Evolutionary conservation across 2,888 invertebrate species (phyloP).

Genomic region (Scrobipalpa atriplicella): DNA sequence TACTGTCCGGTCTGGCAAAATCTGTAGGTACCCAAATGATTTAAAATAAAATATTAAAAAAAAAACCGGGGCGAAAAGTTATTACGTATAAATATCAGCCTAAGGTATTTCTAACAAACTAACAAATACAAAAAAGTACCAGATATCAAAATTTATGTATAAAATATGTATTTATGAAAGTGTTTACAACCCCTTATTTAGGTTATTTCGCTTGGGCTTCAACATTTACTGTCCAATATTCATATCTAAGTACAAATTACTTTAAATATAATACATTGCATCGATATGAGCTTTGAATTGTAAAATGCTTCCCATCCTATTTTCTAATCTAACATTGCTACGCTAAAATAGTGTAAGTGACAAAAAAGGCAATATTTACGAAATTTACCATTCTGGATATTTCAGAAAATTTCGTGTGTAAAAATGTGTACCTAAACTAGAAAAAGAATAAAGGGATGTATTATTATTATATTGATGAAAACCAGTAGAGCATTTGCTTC

Average conservation of each 20-base stretch:
- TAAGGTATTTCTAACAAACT: too few species aligned
- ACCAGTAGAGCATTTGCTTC: too few species aligned
- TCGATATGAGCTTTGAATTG: not conserved
- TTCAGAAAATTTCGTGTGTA: too few species aligned
- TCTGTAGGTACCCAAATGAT: too few species aligned
- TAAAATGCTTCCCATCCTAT: not conserved
- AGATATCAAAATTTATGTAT: not conserved
- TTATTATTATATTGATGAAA: too few species aligned
- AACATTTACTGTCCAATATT: not conserved
- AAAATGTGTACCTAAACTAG: too few species aligned
- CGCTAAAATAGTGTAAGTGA: not conserved
- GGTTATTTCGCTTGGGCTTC: not conserved
- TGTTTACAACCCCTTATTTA: not conserved
- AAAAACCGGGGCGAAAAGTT: too few species aligned
- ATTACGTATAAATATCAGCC: too few species aligned
- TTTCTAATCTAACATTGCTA: not conserved
- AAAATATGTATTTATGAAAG: not conserved
- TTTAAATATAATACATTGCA: not conserved
- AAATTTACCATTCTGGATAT: too few species aligned
- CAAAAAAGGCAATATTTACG: not conserved
- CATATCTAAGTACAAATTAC: not conserved
- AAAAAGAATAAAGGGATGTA: too few species aligned
- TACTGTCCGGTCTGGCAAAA: too few species aligned
- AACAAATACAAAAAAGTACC: not conserved
- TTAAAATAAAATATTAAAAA: too few species aligned